Base-by-base conservation (phyloP, 2,113 vertebrate genomes). In the Trichomycterus rosablanca region DNA sequence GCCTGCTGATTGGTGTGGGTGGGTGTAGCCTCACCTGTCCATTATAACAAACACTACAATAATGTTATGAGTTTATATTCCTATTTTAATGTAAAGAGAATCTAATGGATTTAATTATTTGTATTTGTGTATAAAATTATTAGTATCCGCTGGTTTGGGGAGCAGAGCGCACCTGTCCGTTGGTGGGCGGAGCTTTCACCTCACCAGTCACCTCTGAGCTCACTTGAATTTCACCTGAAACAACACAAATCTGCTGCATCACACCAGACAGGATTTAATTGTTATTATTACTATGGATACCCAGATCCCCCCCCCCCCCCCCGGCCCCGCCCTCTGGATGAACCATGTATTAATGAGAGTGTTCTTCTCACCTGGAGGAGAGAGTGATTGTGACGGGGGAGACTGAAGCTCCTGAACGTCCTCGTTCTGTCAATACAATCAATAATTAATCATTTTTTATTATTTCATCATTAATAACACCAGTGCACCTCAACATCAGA, bases 391-490 rank as follows among this genome's bases (percentile, higher is more conserved):
- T 6, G 39, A 49, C 3, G 49, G 48, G n/a, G 66, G 53, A 26
- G 45, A 53, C 1, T 22, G 51, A 1, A 62, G 59, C 74, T 84
- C 63, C 40, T 26, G 69, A 46, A 79, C 75, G 65, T 86, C 66
- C 12, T 64, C 82, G 73, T 64, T 86, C 75, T 79, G 79, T 71
- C 62, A 71, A 60, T 81, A 73, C 55, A 75, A 45, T 46, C 61
- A 22, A 44, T 14, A 28, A 12, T 5, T 42, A 26, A 49, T 57
- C 24, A 18, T 22, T 45, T 51, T 22, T 63, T 20, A 30, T n/a
- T n/a, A n/a, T n/a, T n/a, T n/a, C n/a, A n/a, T n/a, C n/a, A n/a
- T n/a, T n/a, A n/a, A n/a, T n/a, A n/a, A n/a, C n/a, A n/a, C n/a
- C n/a, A n/a, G n/a, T n/a, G n/a, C n/a, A n/a, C n/a, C n/a, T n/a